Conservation (phyloP, 2,797 vertebrate species). For the Ceryle rudis region DNA sequence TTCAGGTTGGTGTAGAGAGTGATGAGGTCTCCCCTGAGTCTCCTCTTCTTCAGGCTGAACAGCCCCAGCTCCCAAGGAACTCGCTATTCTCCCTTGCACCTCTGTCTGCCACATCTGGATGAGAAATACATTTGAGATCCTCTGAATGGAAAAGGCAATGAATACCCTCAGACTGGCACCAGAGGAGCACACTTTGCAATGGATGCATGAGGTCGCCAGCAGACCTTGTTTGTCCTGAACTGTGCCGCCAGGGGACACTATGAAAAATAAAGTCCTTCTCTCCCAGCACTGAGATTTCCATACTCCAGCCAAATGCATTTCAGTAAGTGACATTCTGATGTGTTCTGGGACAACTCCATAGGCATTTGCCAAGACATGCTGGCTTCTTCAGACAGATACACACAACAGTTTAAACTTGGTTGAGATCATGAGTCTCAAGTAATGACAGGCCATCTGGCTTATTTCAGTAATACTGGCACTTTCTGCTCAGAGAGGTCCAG, state of each 20-base stretch:
- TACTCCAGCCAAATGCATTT: neutral
- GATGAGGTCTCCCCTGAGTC: no score
- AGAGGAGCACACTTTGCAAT: neutral
- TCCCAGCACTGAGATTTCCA: neutral
- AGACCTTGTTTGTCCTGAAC: neutral
- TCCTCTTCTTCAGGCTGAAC: no score
- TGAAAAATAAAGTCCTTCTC: neutral
- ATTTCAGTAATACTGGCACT: neutral
- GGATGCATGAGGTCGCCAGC: neutral
- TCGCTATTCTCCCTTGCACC: neutral
- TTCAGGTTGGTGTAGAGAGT: no score
- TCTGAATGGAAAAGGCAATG: neutral
- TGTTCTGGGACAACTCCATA: neutral
- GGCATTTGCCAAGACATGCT: slow-evolving; percentile 17
- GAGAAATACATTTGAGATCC: neutral
- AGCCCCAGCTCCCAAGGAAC: no score
- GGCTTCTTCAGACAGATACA: slow-evolving; percentile 34
- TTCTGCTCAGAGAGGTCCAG: neutral
- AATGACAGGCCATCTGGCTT: slow-evolving; percentile 18
- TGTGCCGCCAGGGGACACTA: neutral
- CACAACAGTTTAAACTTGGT: slow-evolving; percentile 10
- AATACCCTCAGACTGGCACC: neutral
- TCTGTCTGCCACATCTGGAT: neutral
- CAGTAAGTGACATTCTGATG: neutral
- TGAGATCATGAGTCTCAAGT: neutral